Base-by-base conservation (phyloP, 2,888 invertebrate species). In the Criorhina ranunculi region DNA sequence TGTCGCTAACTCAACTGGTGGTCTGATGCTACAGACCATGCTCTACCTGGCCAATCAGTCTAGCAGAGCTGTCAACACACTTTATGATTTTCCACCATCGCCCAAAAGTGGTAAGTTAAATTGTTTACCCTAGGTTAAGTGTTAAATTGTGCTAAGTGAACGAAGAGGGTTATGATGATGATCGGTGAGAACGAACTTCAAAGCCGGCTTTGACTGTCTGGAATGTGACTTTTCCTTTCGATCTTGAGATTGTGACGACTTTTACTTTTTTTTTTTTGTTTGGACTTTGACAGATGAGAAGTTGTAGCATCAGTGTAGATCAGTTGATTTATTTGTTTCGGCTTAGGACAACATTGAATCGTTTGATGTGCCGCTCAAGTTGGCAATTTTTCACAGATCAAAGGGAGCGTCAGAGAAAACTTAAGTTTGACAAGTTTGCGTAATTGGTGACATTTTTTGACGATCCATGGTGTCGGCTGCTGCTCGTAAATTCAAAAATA, bases 11-110 rank as follows among this genome's bases (percentile, higher is more conserved):
- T 88, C 90, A n/a, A 91, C 91, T 4, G 90, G 90, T 82, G 91
- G 92, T 87, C 88, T 92, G 64, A 90, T 92, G 89, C 89, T 92
- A 83, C 91, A 92, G 87, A 91, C 92, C 37, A 91, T 92, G 91
- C 88, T 92, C 67, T 92, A 91, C 87, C 88, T 92, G 88, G 91
- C 92, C 12, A 91, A 92, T 88, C 91, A 91, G 72, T 90, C 91
- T 19, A 91, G 90, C 86, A 87, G 90, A 44, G 89, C 90, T 17
- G 89, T 90, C 62, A 90, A 90, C 78, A 89, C 91, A 11, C 80
- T 91, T 67, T 89, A 91, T 69, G 90, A 91, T 87, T 86, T 91
- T 81, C 91, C 91, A 70, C 90, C 91, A 60, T 88, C 91, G 5
- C 87, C 89, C 76, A 90, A 90, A 87, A 90, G 89, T 86, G 91